Evolutionary conservation across 1,140 invertebrate genomes (phyloP), one percentile per base, ranked within the genome.

Genomic region (Caerostris extrusa): DNA sequence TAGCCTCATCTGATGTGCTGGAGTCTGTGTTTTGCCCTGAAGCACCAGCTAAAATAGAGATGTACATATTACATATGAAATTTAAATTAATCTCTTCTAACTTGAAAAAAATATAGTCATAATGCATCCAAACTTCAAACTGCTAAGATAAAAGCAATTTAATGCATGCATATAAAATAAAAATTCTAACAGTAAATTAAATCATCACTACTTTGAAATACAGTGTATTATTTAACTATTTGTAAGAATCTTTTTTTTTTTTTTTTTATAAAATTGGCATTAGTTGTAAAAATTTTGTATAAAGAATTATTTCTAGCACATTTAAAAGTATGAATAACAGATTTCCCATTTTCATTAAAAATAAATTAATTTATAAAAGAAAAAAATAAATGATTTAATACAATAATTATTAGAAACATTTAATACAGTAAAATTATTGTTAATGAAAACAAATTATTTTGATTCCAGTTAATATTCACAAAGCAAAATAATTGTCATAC

Each of bases 1-100:
- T 94, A 8, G 91, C 91, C 88, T 94, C 94, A 69, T 94, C 94
- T 5, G 94, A 94, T 53, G 94, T 91, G 67, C 91, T 93, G 87
- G 83, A 87, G 67, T 91, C 94, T 56, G 94, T 91, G 89, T 91
- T 94, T 67, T 94, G 93, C 14, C 67, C 93, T 81, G 90, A 91
- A 61, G 90, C 94, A 92, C 90, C 94, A 53, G 90, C 94, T 92
- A 71, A 64, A 12, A 91, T 7, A 88, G 10, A 87, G 71, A 58
- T 17, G 34, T 12, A 77, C 19, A 50, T 64, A 17, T 64, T 64
- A 64, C 10, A 12, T 12, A 64, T 14, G 34, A 34, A 34, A 34
- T 34, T 34, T 2, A 34, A 34, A 34, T 34, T 34, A 64, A 64
- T 64, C 2, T 64, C 61, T 64, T 64, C 8, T 10, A 64, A 17